phyloP scores from a whole-genome alignment of 2,797 vertebrate genomes.

The Parambassis ranga region DNA sequence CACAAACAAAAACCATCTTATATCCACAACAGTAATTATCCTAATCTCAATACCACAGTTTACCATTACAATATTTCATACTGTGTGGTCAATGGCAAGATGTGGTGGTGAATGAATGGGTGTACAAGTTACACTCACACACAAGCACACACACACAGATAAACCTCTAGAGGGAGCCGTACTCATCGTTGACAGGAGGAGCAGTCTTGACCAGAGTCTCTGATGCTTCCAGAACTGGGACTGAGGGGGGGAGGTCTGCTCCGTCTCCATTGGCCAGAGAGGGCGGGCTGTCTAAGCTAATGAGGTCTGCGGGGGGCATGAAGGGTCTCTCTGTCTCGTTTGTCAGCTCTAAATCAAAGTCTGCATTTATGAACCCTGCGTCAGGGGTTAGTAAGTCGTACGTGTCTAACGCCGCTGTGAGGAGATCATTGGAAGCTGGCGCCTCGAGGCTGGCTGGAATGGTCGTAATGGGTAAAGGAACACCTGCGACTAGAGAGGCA shows the following conservation, averaged over 20 bases:
- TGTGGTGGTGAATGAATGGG: conserved; percentile 83
- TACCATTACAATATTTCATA: conserved; percentile 70
- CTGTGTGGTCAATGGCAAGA: conserved; percentile 76
- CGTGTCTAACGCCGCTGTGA: conserved; percentile 36
- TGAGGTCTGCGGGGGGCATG: conserved; percentile 73
- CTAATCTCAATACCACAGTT: conserved; percentile 68
- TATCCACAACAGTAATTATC: conserved; percentile 32
- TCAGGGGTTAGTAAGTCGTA: conserved; percentile 57
- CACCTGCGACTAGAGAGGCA: conserved; percentile 26
- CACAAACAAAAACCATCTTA: conserved; percentile 35
- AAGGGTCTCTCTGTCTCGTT: conserved; percentile 54
- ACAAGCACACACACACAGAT: conserved; percentile 65
- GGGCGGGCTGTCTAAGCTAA: conserved; percentile 83
- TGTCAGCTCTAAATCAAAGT: conserved; percentile 76
- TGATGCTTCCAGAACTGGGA: conserved; percentile 94
- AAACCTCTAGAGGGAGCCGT: conserved; percentile 90
- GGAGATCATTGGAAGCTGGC: conserved; percentile 37
- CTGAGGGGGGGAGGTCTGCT: conserved; percentile 90
- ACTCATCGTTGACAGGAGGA: conserved; percentile 93
- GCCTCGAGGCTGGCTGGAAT: conserved; percentile 56
- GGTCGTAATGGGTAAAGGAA: conserved; percentile 71
- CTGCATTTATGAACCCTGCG: conserved; percentile 42
- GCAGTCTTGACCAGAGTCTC: conserved; percentile 89
- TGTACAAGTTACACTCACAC: conserved; percentile 56
- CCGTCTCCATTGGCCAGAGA: conserved; percentile 90